Conservation (phyloP, 2,888 invertebrate species). For the Hydroisotoma schaefferi region DNA sequence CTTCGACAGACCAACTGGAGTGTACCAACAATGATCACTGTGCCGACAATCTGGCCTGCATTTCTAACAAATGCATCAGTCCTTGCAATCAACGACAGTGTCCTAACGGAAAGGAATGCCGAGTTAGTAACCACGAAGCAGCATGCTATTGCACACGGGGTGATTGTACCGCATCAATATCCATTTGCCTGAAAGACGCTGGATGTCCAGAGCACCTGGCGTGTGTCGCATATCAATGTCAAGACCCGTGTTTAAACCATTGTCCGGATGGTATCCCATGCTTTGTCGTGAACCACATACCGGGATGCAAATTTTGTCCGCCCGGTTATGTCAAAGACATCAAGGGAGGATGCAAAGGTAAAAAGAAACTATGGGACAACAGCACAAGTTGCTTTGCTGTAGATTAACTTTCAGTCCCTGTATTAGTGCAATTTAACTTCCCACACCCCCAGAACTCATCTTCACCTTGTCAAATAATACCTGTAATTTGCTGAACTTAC, state of each 20-base stretch:
- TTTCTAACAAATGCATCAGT: slow-evolving; percentile 77
- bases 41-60: slow-evolving; percentile 78
- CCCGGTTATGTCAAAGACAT: slow-evolving; percentile 87
- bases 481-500: too few species aligned
- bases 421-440: slow-evolving; percentile 1
- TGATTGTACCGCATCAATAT: slow-evolving; percentile 75
- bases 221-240: slow-evolving; percentile 82
- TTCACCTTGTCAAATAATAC: too few species aligned
- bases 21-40: slow-evolving; percentile 77
- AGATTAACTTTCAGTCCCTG: slow-evolving; percentile 4
- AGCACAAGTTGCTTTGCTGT: not conserved
- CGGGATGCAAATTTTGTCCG: slow-evolving; percentile 94
- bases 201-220: slow-evolving; percentile 81
- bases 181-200: slow-evolving; percentile 82
- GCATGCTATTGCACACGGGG: slow-evolving; percentile 76
- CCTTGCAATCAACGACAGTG: slow-evolving; percentile 76
- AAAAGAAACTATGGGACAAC: slow-evolving; percentile 50
- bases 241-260: slow-evolving; percentile 82
- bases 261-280: slow-evolving; percentile 83
- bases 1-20: slow-evolving; percentile 64
- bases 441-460: too few species aligned
- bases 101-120: slow-evolving; percentile 77
- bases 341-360: slow-evolving; percentile 95
- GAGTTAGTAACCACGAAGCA: slow-evolving; percentile 80
- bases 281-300: slow-evolving; percentile 90